phyloP scores from a whole-genome alignment of 2,113 vertebrate genomes.

The Megalops atlanticus region DNA sequence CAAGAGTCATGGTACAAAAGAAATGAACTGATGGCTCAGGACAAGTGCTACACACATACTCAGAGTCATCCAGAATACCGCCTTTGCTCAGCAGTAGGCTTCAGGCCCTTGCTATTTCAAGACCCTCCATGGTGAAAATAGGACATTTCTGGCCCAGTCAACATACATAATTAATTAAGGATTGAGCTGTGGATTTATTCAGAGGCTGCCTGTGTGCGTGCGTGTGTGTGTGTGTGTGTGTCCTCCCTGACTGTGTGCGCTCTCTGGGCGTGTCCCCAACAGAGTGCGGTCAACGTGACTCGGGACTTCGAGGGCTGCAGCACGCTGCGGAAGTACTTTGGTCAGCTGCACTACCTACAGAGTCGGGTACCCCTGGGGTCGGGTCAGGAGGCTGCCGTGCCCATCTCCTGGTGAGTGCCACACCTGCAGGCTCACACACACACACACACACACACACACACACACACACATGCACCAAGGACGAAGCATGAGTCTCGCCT shows the following conservation, averaged over 20 bases:
- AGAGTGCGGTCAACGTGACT: constrained; percentile 85
- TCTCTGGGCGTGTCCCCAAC: background rate
- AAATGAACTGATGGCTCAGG: no score
- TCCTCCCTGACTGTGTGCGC: background rate
- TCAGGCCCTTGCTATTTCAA: background rate
- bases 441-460: background rate
- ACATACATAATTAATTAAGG: constrained; percentile 4
- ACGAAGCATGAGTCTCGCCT: no score
- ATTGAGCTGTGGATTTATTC: background rate
- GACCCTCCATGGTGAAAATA: background rate
- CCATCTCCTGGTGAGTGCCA: constrained; percentile 83
- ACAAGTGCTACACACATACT: no score
- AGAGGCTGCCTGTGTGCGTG: background rate
- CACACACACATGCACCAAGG: background rate
- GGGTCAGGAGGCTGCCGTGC: constrained; percentile 84
- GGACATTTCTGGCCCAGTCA: background rate
- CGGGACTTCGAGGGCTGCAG: constrained; percentile 97
- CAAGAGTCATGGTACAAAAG: no score
- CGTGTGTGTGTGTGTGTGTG: background rate
- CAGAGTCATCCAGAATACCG: no score
- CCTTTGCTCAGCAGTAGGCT: background rate
- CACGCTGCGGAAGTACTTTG: constrained; percentile 91
- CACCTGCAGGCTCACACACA: background rate
- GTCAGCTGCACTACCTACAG: constrained; percentile 95
- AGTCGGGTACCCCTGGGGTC: constrained; percentile 90